These are phyloP conservation scores for Proisotoma minuta DNA, from an alignment of 2,888 invertebrate species.

Conservation along the genomic window DNA sequence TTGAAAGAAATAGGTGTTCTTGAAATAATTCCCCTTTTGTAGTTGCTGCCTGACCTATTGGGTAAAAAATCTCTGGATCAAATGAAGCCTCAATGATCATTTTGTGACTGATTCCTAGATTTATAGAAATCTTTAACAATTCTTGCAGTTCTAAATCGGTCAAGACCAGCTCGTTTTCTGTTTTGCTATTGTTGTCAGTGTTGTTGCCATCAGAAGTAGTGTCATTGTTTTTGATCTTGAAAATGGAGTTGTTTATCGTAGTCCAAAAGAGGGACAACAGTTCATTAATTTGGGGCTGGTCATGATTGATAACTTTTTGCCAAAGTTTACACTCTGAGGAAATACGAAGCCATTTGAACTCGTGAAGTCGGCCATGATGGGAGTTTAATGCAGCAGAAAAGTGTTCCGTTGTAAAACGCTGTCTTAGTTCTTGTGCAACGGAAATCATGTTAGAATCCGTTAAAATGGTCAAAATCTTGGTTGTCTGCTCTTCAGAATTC, in stretches of 20 bases:
- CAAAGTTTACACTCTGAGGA: background rate
- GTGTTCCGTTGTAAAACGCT: background rate
- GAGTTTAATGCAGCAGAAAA: background rate
- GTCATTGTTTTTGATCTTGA: background rate
- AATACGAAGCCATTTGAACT: background rate
- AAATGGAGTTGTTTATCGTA: background rate
- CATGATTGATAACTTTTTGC: too few relatives aligned
- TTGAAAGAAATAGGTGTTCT: slow-evolving; percentile 21
- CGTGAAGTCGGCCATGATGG: background rate
- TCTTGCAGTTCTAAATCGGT: background rate
- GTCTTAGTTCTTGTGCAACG: background rate
- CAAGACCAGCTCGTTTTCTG: background rate
- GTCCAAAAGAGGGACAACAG: background rate
- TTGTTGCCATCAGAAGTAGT: background rate
- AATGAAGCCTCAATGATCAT: slow-evolving; percentile 20
- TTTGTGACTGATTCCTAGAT: slow-evolving; percentile 13
- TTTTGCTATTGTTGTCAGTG: background rate
- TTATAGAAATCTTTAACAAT: slow-evolving; percentile 16
- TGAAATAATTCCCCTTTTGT: slow-evolving; percentile 43
- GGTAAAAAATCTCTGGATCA: slow-evolving; percentile 13
- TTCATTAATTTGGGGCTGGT: background rate
- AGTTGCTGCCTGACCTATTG: slow-evolving; percentile 8
- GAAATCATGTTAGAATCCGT: background rate
- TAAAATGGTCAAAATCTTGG: background rate
- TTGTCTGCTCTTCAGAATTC: background rate